These are phyloP conservation scores for Crossaster papposus DNA, from an alignment of 53 echinoderm and acorn worm species.

Conservation along the genomic window DNA sequence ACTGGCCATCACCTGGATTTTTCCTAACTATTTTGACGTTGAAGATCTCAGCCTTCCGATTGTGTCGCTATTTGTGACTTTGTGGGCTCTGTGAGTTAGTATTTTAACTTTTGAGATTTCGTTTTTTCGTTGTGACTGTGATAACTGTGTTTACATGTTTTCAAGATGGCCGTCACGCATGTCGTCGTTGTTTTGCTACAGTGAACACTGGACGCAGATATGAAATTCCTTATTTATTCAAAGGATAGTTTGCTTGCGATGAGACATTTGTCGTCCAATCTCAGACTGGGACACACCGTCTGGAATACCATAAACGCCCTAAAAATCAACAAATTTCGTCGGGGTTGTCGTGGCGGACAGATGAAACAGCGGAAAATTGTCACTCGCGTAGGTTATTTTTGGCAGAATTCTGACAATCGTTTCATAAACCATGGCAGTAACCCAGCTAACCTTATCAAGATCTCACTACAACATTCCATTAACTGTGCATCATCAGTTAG, in stretches of 20 bases:
- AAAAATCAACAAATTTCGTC: not conserved
- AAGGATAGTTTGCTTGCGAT: not conserved
- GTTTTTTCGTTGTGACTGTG: not conserved
- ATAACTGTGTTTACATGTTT: not conserved
- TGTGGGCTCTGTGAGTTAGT: not conserved
- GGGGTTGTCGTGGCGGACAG: conserved; percentile 34
- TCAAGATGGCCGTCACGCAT: not conserved
- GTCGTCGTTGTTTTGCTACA: not conserved
- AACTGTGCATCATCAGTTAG: not conserved
- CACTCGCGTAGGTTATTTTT: not conserved
- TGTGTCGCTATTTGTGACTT: not conserved
- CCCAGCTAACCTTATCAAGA: not conserved
- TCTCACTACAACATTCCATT: not conserved
- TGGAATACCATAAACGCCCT: conserved; percentile 37
- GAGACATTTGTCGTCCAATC: conserved; percentile 4
- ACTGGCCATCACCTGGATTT: not conserved
- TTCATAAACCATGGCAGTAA: conserved; percentile 4
- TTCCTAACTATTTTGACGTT: not conserved
- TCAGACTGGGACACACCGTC: not conserved
- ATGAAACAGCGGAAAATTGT: conserved; percentile 23
- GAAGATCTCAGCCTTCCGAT: not conserved
- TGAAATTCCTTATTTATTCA: not conserved
- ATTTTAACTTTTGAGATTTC: not conserved
- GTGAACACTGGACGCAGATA: not conserved
- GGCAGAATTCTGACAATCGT: not conserved